Evolutionary conservation across 2,797 vertebrate genomes (phyloP).

Genomic region (Argya squamiceps): DNA sequence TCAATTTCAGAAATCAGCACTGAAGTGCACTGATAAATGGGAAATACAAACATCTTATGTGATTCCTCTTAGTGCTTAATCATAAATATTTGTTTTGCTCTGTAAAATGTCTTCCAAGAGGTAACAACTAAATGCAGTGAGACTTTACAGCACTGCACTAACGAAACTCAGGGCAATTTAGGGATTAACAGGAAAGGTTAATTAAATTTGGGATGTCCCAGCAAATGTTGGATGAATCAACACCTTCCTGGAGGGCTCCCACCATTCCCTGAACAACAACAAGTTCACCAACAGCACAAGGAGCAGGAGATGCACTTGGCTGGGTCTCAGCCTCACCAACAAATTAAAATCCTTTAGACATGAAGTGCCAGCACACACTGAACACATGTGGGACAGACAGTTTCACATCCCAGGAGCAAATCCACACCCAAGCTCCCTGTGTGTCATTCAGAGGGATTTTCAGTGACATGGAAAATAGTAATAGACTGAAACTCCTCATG

Average conservation of each 20-base stretch:
- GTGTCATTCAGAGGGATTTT: neutral
- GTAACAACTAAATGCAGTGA: neutral
- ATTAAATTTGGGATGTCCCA: neutral
- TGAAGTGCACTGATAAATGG: constrained; percentile 29
- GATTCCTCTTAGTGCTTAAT: neutral
- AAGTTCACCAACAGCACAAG: neutral
- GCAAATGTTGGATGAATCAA: neutral
- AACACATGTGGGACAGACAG: neutral
- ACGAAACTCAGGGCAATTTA: neutral
- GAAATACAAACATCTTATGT: neutral
- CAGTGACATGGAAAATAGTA: neutral
- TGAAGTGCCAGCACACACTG: neutral
- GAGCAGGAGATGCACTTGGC: neutral
- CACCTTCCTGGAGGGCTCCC: neutral
- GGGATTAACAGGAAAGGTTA: neutral
- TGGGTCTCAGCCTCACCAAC: neutral
- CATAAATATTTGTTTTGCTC: neutral
- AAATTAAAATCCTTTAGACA: neutral
- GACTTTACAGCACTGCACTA: neutral
- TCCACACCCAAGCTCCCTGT: neutral
- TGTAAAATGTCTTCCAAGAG: neutral
- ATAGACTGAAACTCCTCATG: neutral
- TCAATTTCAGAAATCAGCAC: constrained; percentile 12
- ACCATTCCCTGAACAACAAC: neutral
- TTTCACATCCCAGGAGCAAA: neutral